Conservation (phyloP, 2,113 vertebrate genomes). For the Myrmecobius fasciatus region DNA sequence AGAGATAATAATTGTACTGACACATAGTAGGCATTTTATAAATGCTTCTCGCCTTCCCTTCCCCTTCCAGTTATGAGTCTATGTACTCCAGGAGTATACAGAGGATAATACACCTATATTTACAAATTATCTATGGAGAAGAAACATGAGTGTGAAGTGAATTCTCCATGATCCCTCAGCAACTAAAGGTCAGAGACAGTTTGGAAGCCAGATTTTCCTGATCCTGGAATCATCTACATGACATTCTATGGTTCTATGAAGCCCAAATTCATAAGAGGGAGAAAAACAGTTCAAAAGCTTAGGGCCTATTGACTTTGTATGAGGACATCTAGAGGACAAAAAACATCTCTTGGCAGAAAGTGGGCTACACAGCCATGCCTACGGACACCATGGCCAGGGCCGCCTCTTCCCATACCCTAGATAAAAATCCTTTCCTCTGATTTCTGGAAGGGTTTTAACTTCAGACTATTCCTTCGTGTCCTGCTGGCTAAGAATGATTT, state of each 20-base stretch:
- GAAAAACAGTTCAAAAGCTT: constrained; percentile 36
- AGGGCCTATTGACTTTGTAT: background rate
- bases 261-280: background rate
- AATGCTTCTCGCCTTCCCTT: background rate
- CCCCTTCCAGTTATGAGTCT: background rate
- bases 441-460: background rate
- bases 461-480: background rate
- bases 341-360: constrained; percentile 25
- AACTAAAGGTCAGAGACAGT: background rate
- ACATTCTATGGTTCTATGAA: background rate
- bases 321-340: background rate
- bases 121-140: background rate
- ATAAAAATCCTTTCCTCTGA: constrained; percentile 19
- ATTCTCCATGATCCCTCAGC: background rate
- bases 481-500: background rate
- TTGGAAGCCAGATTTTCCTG: background rate
- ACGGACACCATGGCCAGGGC: background rate
- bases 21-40: background rate
- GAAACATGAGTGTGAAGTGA: background rate
- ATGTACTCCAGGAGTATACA: background rate
- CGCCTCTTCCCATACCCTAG: background rate
- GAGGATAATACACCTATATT: background rate
- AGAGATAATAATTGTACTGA: background rate
- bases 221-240: background rate
- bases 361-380: background rate